Evolutionary conservation across 1,140 invertebrate genomes (phyloP).

Genomic region (Drosophila fuyamai): DNA sequence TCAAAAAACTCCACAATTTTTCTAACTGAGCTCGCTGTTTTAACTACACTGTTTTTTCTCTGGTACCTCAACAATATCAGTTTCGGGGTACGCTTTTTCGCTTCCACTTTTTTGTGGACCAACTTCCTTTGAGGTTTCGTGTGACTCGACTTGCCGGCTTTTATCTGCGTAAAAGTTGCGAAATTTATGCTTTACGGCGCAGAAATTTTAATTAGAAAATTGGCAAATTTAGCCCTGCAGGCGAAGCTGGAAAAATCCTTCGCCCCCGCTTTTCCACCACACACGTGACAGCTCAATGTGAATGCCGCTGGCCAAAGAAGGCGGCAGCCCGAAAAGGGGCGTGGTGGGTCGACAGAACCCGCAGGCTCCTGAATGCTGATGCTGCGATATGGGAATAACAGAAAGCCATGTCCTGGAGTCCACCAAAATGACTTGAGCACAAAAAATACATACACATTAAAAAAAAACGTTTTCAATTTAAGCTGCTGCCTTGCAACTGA

Average conservation of each 20-base stretch:
- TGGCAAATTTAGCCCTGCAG: conserved; percentile 68
- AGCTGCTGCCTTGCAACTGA: too few relatives aligned
- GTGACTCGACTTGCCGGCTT: conserved; percentile 53
- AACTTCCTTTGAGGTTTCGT: conserved; percentile 56
- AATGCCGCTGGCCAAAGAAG: conserved; percentile 29
- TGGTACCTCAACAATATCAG: conserved; percentile 35
- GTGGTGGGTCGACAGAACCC: conserved; percentile 37
- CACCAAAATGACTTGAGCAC: conserved; percentile 44
- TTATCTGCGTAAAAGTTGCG: conserved; percentile 69
- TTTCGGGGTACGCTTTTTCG: conserved; percentile 11
- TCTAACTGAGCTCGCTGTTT: conserved; percentile 13
- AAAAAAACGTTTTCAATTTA: not conserved
- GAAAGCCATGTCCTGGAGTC: conserved; percentile 53
- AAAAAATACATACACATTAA: conserved; percentile 3
- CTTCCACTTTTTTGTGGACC: conserved; percentile 1
- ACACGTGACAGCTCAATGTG: conserved; percentile 80
- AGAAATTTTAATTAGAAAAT: conserved; percentile 84
- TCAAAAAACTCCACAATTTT: conserved; percentile 25
- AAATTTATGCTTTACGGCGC: conserved; percentile 83
- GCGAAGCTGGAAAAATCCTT: conserved; percentile 27
- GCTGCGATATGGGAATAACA: conserved; percentile 53
- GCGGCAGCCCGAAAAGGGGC: conserved; percentile 6
- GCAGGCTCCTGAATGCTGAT: conserved; percentile 43
- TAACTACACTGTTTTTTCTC: conserved; percentile 11
- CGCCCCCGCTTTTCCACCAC: conserved; percentile 30